Conservation (phyloP, 2,113 vertebrate species). For the Dipodomys merriami region DNA sequence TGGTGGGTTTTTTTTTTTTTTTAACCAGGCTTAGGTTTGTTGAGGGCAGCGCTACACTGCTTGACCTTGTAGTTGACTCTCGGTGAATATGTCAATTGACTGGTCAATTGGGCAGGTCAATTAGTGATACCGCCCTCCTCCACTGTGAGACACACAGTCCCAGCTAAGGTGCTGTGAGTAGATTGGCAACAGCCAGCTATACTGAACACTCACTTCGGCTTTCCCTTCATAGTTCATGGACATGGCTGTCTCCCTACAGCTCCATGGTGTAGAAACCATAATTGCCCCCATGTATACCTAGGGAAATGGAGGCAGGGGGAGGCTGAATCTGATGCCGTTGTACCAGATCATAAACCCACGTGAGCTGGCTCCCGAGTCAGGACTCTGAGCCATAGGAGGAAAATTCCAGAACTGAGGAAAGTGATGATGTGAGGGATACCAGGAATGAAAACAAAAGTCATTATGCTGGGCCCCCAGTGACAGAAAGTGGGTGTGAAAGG, state of each 20-base stretch:
- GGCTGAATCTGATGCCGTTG: background rate
- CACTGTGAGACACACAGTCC: background rate
- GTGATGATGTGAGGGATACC: background rate
- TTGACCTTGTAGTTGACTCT: background rate
- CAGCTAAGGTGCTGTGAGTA: background rate
- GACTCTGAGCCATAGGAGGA: background rate
- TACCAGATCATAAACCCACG: background rate
- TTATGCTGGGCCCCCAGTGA: background rate
- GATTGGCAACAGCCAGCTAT: background rate
- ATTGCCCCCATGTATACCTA: background rate
- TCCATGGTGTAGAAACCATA: background rate
- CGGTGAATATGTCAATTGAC: background rate
- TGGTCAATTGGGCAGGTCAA: accelerated
- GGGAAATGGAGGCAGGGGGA: background rate
- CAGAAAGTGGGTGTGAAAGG: background rate
- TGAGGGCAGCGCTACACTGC: accelerated
- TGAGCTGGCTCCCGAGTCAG: background rate
- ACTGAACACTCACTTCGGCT: background rate
- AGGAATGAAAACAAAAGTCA: background rate
- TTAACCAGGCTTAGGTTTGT: background rate
- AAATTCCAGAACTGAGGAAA: background rate
- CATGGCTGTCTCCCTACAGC: background rate
- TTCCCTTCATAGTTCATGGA: background rate
- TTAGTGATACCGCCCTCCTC: background rate
- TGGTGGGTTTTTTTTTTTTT: slow-evolving; percentile 22